Percentiles rank a stretch among this genome's conserved stretches.
Evolutionary conservation across 2,797 vertebrate species (phyloP).

Genomic region (Tadarida brasiliensis): DNA sequence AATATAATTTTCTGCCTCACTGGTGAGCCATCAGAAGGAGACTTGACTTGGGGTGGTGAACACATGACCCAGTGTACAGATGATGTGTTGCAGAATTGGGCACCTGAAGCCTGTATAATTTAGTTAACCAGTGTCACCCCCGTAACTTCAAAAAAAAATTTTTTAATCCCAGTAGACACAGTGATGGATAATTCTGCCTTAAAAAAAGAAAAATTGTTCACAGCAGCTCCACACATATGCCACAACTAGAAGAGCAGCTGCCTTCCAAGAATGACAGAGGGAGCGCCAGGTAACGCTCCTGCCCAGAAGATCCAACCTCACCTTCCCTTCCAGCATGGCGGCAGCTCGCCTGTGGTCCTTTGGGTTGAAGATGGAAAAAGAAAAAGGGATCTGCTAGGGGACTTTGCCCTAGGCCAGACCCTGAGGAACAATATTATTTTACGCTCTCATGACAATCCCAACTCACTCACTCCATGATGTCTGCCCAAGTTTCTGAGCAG

Average conservation of each 20-base stretch:
- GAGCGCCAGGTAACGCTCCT: not conserved
- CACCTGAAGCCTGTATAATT: not conserved
- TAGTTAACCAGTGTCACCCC: not conserved
- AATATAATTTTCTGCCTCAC: slow-evolving; percentile 46
- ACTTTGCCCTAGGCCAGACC: slow-evolving; percentile 36
- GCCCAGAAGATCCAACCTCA: not conserved
- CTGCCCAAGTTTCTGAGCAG: slow-evolving; percentile 55
- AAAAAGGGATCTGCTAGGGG: not conserved
- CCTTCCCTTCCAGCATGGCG: not conserved
- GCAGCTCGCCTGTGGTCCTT: not conserved
- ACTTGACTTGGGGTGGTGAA: not conserved
- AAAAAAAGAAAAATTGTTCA: not conserved
- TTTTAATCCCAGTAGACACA: not conserved
- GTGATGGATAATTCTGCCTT: slow-evolving; percentile 39
- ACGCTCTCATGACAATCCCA: slow-evolving; percentile 49
- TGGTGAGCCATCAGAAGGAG: not conserved
- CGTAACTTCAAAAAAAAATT: not conserved
- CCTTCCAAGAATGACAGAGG: not conserved
- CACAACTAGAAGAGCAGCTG: not conserved
- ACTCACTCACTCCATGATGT: slow-evolving; percentile 52
- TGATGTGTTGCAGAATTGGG: not conserved
- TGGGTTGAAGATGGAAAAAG: not conserved
- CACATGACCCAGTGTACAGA: not conserved
- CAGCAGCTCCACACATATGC: not conserved
- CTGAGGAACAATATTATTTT: slow-evolving; percentile 56